These are phyloP conservation scores for Megaustenia siamemsis DNA, from an alignment of 2,888 invertebrate genomes.

Conservation along the genomic window DNA sequence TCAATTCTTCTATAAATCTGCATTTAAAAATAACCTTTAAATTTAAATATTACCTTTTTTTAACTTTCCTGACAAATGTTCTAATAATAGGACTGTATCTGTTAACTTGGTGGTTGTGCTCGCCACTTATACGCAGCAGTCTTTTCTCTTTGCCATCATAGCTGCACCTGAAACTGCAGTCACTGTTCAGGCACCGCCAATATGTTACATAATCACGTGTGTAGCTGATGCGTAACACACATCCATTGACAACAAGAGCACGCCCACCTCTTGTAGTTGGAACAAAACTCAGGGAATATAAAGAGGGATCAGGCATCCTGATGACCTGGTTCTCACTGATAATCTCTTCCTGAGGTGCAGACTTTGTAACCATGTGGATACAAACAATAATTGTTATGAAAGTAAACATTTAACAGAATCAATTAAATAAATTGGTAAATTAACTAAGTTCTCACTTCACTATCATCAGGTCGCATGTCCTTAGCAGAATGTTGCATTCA, in stretches of 20 bases:
- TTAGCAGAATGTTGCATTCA: too few relatives aligned
- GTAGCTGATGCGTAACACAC: conserved; percentile 48
- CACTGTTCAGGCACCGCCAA: conserved; percentile 45
- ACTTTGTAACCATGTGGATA: not conserved
- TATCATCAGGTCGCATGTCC: too few relatives aligned
- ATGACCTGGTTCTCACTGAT: conserved; percentile 22
- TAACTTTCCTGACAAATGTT: conserved; percentile 40
- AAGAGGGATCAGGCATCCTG: conserved; percentile 31
- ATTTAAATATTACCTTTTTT: conserved; percentile 46
- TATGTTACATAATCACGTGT: conserved; percentile 47
- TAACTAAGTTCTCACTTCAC: too few relatives aligned
- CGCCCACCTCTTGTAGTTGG: conserved; percentile 45
- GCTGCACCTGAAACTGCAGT: conserved; percentile 45
- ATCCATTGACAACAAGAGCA: conserved; percentile 49
- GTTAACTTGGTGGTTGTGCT: conserved; percentile 47
- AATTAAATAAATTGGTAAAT: too few relatives aligned
- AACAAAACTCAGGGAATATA: conserved; percentile 27
- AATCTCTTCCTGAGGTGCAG: not conserved
- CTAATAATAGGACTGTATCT: conserved; percentile 38
- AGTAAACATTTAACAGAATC: too few relatives aligned
- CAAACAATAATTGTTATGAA: not conserved
- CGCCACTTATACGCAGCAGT: conserved; percentile 44
- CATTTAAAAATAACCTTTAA: too few relatives aligned
- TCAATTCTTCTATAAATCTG: too few relatives aligned
- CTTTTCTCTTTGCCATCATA: conserved; percentile 40